phyloP scores from a whole-genome alignment of 2,113 vertebrate species.

The Australoheros scitulus region DNA sequence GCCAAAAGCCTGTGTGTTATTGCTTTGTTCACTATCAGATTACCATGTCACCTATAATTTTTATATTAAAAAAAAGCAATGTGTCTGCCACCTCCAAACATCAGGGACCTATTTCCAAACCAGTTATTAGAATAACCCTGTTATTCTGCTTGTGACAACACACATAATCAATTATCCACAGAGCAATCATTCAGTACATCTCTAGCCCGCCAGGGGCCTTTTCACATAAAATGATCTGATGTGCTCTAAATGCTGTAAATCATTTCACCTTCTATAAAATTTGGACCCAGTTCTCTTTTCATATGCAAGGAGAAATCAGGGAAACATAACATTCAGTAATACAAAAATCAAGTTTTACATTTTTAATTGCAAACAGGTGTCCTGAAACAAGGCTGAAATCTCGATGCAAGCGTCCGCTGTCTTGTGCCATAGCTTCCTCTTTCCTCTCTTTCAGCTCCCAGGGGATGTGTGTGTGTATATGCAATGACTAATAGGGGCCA shows the following conservation, averaged over 20 bases:
- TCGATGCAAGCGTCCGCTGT: neutral
- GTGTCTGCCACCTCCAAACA: neutral
- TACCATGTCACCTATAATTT: neutral
- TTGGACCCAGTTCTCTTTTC: neutral
- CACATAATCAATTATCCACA: neutral
- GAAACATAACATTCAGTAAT: neutral
- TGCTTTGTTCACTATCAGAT: neutral
- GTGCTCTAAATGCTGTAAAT: neutral
- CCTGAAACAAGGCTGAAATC: neutral
- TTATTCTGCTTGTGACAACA: too few relatives aligned
- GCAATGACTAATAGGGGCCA: neutral
- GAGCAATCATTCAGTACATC: neutral
- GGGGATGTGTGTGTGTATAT: neutral
- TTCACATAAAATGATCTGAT: neutral
- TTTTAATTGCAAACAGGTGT: neutral
- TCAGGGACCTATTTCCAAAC: neutral
- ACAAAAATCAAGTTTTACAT: accelerated
- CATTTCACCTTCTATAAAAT: neutral
- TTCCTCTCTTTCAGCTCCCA: neutral
- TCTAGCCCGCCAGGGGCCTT: neutral
- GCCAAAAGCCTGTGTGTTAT: neutral
- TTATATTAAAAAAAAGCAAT: neutral
- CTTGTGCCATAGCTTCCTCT: neutral
- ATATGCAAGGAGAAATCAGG: neutral
- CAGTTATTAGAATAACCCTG: neutral